Evolutionary conservation across 1,140 invertebrate species (phyloP), one percentile per base, ranked within the genome.

Genomic region (Agraylea sexmaculata): DNA sequence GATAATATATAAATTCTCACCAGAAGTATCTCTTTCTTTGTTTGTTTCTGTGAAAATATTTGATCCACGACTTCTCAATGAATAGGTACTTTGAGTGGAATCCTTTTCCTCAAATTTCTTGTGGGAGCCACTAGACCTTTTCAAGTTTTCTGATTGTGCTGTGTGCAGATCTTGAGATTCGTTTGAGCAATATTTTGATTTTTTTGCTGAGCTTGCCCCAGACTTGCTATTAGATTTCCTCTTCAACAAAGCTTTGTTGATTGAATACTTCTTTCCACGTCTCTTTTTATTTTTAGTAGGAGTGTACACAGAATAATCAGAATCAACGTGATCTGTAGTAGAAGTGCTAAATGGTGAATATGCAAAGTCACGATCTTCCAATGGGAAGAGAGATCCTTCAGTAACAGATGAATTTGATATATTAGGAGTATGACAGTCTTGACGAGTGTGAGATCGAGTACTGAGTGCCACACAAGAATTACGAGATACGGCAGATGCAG

Each of bases 271-370:
- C 15, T 32, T 7, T 5, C 61, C 55, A 43, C 64, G 62, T 43
- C 62, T 58, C 49, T 64, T 66, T 36, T 62, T 63, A 40, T 32
- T 59, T 21, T 56, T 50, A 22, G 57, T 63, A 2, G 65, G 65
- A 41, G 62, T 64, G 48, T 68, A 68, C 4, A 66, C 60, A 23
- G 64, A 66, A 50, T 65, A 62, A 46, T 68, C 65, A 15, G 65
- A 68, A 44, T 68, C 65, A 4, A 64, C 45, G 39, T 61, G 48
- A 33, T 68, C 64, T 5, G 33, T 21, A 40, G 62, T 64, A 10
- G 64, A 64, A 19, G 64, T 62, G 45, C 65, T 68, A 49, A 65
- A 66, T n/a, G 65, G 65, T 8, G 65, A 68, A 51, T 64, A 64
- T 4, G 62, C 64, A 47, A 56, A 68, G 40, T 68, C 65, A 46